Evolutionary conservation across 2,113 vertebrate species (phyloP).

Genomic region (Fregata magnificens): DNA sequence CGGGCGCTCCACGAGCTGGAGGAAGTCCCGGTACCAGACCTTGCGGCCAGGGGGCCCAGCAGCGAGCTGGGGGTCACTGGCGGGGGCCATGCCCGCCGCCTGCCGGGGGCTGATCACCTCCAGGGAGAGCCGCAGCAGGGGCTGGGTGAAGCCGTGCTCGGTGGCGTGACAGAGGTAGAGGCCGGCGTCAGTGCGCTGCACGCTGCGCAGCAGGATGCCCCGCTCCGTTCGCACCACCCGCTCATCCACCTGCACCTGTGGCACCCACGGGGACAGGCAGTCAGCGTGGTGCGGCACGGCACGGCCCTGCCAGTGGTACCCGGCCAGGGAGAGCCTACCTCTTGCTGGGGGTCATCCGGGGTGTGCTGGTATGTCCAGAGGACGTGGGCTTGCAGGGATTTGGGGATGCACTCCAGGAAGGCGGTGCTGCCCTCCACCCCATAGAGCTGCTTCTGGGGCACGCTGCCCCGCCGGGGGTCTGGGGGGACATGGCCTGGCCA

Average conservation of each 20-base stretch:
- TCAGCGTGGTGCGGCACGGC: neutral
- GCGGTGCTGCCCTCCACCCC: conserved; percentile 92
- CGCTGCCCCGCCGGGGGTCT: conserved; percentile 81
- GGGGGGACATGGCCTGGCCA: neutral
- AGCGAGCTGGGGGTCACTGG: neutral
- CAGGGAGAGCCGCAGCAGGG: conserved; percentile 83
- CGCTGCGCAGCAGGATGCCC: conserved; percentile 85
- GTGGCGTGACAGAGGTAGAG: conserved; percentile 87
- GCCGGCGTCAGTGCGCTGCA: conserved; percentile 81
- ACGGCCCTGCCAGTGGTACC: accelerated
- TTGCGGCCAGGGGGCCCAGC: conserved; percentile 71
- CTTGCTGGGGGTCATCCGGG: conserved; percentile 71
- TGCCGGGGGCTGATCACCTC: conserved; percentile 81
- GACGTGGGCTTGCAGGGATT: conserved; percentile 88
- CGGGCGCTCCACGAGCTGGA: conserved; percentile 92
- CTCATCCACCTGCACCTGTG: conserved; percentile 83
- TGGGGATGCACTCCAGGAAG: conserved; percentile 94
- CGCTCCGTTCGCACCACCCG: conserved; percentile 79
- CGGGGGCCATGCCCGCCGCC: conserved; percentile 47
- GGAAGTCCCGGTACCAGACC: conserved; percentile 95
- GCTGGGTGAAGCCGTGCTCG: conserved; percentile 93
- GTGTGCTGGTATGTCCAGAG: conserved; percentile 90
- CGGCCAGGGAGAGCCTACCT: conserved; percentile 71
- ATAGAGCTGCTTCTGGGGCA: conserved; percentile 86
- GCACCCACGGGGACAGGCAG: accelerated